Base-by-base conservation (phyloP, 2,797 vertebrate species). In the Okamejei kenojei region DNA sequence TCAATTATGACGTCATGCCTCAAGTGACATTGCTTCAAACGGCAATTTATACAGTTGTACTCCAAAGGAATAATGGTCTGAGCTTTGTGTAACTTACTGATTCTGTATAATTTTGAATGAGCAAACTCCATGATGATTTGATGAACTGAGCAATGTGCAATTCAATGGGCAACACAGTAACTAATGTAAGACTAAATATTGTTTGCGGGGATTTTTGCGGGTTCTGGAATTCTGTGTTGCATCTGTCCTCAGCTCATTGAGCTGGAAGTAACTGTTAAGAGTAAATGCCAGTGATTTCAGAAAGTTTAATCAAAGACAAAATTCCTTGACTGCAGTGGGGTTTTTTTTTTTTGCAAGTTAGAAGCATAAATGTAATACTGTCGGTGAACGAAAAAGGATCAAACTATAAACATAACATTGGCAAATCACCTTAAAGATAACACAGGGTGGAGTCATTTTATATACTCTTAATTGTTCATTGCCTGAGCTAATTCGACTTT, bases 121-220 rank as follows among this genome's bases (percentile, higher is more conserved):
- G 90, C 68, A 74, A 91, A 1, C 17, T 73, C 68, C 38, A 45
- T 91, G 19, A 91, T 90, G 63, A 73, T 68, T 35, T 90, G 21
- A 71, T 91, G 90, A 91, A 54, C 68, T 91, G 68, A 91, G 3
- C 90, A 74, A 26, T 19, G 71, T 91, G 71, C 32, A 91, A 73
- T 73, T 73, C 38, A 5, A 11, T 73, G 68, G 32, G 71, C 13
- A 32, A 8, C 68, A 91, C 38, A 74, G 71, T 91, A 35, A 63
- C 68, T 90, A 68, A 29, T 90, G 21, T 54, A 38, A 74, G 38
- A 74, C 23, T 91, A 91, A 74, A 54, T 54, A 26, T 74, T 74
- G 68, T 45, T 54, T 74, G 71, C 90, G 73, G 73, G 38, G 65
- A 71, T 71, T 90, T 74, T 45, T 74, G 32, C 3, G 10, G 90